Conservation (phyloP, 2,888 invertebrate species). For the Cephalotes varians region DNA sequence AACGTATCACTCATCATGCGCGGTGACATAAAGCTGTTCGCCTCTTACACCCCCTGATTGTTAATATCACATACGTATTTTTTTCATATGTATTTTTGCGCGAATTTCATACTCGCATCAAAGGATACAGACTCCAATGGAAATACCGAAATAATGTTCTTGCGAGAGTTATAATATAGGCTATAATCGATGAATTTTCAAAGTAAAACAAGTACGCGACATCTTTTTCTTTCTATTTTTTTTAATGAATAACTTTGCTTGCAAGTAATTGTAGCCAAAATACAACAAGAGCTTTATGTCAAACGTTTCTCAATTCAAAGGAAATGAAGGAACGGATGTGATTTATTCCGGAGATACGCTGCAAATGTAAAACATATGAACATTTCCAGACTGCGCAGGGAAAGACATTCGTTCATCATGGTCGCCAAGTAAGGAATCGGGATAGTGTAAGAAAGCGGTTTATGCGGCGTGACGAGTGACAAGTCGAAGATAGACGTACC, state of each 20-base stretch:
- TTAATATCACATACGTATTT: slow-evolving; percentile 63
- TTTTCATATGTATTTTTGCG: slow-evolving; percentile 20
- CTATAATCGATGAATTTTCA: neutral
- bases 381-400: slow-evolving; percentile 15
- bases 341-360: slow-evolving; percentile 23
- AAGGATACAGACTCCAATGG: neutral
- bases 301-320: slow-evolving; percentile 5
- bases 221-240: no score
- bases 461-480: slow-evolving; percentile 49
- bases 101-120: neutral
- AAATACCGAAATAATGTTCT: neutral
- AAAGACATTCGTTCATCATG: slow-evolving; percentile 45
- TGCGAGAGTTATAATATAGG: neutral
- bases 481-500: slow-evolving; percentile 49
- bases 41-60: slow-evolving; percentile 59
- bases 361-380: slow-evolving; percentile 23
- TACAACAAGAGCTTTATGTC: neutral
- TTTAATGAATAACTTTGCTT: neutral
- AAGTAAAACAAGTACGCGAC: neutral
- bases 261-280: neutral
- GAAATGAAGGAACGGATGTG: slow-evolving; percentile 19
- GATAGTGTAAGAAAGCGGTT: slow-evolving; percentile 61
- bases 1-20: slow-evolving; percentile 36
- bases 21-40: slow-evolving; percentile 53
- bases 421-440: slow-evolving; percentile 50